Percentiles rank a stretch among this genome's conserved stretches.
These are phyloP conservation scores for Caenorhabditis sulstoni DNA, from an alignment of 2,888 invertebrate genomes.

Conservation along the genomic window DNA sequence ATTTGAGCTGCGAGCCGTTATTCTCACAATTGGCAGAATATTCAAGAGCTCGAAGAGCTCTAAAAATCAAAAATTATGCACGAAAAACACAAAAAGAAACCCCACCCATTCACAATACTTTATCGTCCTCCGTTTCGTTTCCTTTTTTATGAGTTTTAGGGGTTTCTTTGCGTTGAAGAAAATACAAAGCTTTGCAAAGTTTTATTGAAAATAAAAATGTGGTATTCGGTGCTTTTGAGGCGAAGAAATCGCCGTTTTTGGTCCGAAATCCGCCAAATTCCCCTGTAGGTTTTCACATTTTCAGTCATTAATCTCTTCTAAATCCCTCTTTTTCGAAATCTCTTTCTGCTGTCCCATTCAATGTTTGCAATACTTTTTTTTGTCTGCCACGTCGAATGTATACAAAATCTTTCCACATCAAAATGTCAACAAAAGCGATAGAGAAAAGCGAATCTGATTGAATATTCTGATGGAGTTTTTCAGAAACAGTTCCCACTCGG, in stretches of 20 bases:
- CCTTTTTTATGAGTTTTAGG: background rate
- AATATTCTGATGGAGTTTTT: slow-evolving; percentile 26
- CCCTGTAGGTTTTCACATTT: background rate
- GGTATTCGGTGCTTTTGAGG: background rate
- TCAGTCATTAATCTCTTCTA: background rate
- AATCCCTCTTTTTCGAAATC: slow-evolving; percentile 1
- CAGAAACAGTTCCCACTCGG: slow-evolving; percentile 62
- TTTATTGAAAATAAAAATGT: slow-evolving; percentile 2
- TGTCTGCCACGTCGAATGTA: background rate
- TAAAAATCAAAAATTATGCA: too few relatives aligned
- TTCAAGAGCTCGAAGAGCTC: too few relatives aligned
- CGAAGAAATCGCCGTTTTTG: background rate
- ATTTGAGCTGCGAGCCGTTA: background rate
- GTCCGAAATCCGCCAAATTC: background rate
- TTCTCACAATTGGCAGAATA: too few relatives aligned
- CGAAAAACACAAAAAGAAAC: too few relatives aligned
- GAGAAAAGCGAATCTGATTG: background rate
- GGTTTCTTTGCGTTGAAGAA: too few relatives aligned
- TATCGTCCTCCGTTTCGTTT: background rate
- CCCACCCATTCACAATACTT: background rate
- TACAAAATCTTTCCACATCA: background rate
- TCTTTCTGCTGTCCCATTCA: background rate
- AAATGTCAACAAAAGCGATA: background rate
- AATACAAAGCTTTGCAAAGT: background rate
- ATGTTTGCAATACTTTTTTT: background rate